These are phyloP conservation scores for Myiopsitta monachus DNA, from an alignment of 2,113 vertebrate genomes.

Conservation along the genomic window DNA sequence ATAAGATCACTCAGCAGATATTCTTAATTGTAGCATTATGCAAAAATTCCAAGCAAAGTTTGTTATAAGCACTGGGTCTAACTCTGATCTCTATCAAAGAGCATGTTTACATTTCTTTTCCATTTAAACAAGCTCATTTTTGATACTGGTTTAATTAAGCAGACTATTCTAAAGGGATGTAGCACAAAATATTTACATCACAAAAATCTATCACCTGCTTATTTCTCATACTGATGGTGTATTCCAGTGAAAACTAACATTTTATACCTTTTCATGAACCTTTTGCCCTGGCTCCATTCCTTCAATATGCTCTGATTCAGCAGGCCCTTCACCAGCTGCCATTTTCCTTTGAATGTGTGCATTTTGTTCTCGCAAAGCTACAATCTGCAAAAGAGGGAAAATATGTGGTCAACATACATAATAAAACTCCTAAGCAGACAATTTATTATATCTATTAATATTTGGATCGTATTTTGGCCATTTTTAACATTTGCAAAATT, in stretches of 20 bases:
- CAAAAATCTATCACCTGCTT: not conserved
- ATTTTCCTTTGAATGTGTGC: conserved; percentile 97
- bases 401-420: not conserved
- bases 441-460: not conserved
- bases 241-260: not conserved
- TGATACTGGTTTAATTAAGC: not conserved
- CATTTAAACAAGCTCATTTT: not conserved
- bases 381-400: conserved; percentile 82
- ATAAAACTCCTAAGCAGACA: not conserved
- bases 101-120: not conserved
- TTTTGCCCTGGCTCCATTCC: conserved; percentile 88
- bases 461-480: not conserved
- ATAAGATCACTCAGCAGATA: not conserved
- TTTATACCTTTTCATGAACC: conserved; percentile 89
- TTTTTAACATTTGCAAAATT: not conserved
- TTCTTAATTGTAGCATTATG: not conserved
- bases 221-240: not conserved
- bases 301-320: conserved; percentile 87
- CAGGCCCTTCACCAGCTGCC: conserved; percentile 85
- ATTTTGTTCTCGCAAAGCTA: conserved; percentile 96
- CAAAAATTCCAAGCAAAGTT: not conserved
- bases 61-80: not conserved
- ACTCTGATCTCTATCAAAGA: not conserved
- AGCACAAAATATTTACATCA: not conserved
- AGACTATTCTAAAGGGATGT: not conserved